phyloP scores from a whole-genome alignment of 2,113 vertebrate species.

The Lathamus discolor region DNA sequence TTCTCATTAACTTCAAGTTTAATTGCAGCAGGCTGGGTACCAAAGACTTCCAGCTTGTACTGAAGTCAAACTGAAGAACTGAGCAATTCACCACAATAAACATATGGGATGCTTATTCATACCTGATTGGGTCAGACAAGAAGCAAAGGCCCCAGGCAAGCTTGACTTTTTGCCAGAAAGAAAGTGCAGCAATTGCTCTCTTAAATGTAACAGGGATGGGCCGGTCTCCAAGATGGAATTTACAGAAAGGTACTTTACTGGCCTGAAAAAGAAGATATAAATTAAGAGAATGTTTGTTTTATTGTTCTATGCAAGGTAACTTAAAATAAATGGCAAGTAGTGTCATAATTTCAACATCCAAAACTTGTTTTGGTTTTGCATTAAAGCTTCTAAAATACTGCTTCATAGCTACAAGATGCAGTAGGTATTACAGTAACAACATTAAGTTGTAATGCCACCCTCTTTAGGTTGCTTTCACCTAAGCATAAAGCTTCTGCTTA shows the following conservation, averaged over 20 bases:
- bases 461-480: background rate
- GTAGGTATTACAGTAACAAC: background rate
- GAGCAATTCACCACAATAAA: background rate
- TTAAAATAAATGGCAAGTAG: background rate
- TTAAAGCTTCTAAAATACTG: background rate
- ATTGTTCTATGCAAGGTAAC: background rate
- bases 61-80: background rate
- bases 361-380: background rate
- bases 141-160: slow-evolving; percentile 98
- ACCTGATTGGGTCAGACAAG: slow-evolving; percentile 98
- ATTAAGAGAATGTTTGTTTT: accelerated
- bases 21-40: background rate
- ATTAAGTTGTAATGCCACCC: background rate
- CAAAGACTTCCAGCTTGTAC: background rate
- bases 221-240: slow-evolving; percentile 95
- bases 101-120: background rate
- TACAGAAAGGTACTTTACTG: slow-evolving; percentile 95
- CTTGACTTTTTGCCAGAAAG: slow-evolving; percentile 96
- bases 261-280: slow-evolving; percentile 76
- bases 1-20: background rate
- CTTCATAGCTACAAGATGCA: background rate
- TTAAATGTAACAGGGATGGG: slow-evolving; percentile 98
- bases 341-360: background rate
- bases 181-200: slow-evolving; percentile 94
- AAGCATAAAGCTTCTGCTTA: background rate